Evolutionary conservation across 2,797 vertebrate genomes (phyloP).

Genomic region (Gallinago solitaria): DNA sequence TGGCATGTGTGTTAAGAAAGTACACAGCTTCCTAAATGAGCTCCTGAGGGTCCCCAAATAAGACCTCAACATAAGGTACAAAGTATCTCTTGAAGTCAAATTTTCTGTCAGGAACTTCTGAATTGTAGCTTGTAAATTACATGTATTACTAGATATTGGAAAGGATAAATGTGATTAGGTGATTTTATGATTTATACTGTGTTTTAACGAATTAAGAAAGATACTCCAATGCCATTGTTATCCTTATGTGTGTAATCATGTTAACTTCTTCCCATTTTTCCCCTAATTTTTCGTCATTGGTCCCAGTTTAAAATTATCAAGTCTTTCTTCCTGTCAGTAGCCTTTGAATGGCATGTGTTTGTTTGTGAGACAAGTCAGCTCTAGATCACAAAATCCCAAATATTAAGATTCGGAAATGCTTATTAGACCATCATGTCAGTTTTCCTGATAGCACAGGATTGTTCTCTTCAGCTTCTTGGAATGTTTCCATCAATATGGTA

Average conservation of each 20-base stretch:
- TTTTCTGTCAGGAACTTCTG: background rate
- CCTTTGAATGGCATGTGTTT: background rate
- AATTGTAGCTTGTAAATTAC: background rate
- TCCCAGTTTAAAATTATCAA: background rate
- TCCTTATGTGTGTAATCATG: rapidly evolving
- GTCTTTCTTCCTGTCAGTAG: background rate
- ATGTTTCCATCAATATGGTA: conserved; percentile 10
- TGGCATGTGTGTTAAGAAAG: background rate
- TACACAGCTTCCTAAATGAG: background rate
- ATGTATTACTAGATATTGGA: background rate
- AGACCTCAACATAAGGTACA: background rate
- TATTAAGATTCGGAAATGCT: background rate
- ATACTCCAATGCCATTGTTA: background rate
- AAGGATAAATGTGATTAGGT: background rate
- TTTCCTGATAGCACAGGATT: background rate
- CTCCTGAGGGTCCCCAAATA: background rate
- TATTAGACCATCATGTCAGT: background rate
- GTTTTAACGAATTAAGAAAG: background rate
- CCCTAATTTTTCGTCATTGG: background rate
- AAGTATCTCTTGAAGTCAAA: background rate
- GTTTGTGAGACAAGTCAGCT: background rate
- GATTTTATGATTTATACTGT: background rate
- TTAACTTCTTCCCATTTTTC: background rate
- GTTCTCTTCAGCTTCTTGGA: conserved; percentile 27
- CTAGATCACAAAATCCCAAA: background rate